phyloP scores from a whole-genome alignment of 2,888 invertebrate genomes.

The Nasonovia ribisnigri region DNA sequence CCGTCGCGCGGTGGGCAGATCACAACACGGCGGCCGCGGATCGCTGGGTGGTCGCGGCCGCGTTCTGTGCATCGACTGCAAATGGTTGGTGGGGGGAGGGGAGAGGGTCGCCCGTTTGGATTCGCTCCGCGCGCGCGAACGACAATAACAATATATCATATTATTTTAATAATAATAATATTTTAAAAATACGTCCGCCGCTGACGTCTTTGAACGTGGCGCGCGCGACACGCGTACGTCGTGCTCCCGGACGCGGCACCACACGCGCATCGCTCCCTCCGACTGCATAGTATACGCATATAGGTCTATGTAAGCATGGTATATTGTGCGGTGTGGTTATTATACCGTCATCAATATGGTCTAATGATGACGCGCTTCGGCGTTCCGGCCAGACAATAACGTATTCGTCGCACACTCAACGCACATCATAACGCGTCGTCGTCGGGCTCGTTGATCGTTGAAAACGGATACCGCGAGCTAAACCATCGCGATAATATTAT shows the following conservation, averaged over 20 bases:
- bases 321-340: not conserved
- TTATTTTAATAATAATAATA: slow-evolving; percentile 21
- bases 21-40: not conserved
- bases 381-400: not conserved
- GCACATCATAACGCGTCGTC: not conserved
- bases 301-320: not conserved
- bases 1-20: not conserved
- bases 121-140: not conserved
- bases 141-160: not conserved
- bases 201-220: slow-evolving; percentile 24
- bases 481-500: not conserved
- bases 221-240: slow-evolving; percentile 9
- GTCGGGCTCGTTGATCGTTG: not conserved
- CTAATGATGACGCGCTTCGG: not conserved
- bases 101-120: not conserved
- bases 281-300: not conserved
- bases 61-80: too few relatives aligned
- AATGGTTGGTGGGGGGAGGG: not conserved
- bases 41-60: not conserved
- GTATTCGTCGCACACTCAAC: not conserved
- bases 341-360: not conserved
- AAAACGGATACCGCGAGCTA: not conserved
- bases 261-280: slow-evolving; percentile 1
- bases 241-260: slow-evolving; percentile 30
- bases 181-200: not conserved